phyloP scores from a whole-genome alignment of 53 echinoderm and acorn worm genomes.

The Luidia sarsii region DNA sequence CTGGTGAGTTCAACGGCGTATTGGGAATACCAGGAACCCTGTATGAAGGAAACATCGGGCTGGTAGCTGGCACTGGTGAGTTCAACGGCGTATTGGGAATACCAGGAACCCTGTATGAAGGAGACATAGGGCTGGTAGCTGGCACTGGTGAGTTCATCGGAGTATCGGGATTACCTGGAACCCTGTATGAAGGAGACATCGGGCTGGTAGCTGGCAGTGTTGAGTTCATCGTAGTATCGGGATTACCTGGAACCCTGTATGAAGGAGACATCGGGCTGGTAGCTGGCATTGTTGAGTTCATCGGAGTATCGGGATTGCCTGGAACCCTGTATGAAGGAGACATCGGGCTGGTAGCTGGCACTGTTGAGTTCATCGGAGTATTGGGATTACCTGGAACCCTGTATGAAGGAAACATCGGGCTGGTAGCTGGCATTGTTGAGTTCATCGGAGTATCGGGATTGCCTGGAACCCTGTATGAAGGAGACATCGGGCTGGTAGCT shows the following conservation, averaged over 20 bases:
- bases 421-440: background rate
- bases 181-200: background rate
- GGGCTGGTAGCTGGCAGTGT: background rate
- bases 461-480: background rate
- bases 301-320: background rate
- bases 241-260: constrained; percentile 6
- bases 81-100: background rate
- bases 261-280: constrained; percentile 1
- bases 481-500: background rate
- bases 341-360: background rate
- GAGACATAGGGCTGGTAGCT: constrained; percentile 1
- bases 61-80: background rate
- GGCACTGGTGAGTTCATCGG: background rate
- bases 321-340: constrained; percentile 10
- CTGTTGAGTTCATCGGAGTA: background rate
- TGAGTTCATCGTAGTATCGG: background rate
- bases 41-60: background rate
- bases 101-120: constrained; percentile 1
- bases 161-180: background rate
- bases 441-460: background rate
- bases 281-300: background rate
- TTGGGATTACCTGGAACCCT: background rate
- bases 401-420: background rate
- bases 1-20: background rate
- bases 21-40: background rate